Evolutionary conservation across 2,888 invertebrate species (phyloP).

Genomic region (Scrobipalpa atriplicella): DNA sequence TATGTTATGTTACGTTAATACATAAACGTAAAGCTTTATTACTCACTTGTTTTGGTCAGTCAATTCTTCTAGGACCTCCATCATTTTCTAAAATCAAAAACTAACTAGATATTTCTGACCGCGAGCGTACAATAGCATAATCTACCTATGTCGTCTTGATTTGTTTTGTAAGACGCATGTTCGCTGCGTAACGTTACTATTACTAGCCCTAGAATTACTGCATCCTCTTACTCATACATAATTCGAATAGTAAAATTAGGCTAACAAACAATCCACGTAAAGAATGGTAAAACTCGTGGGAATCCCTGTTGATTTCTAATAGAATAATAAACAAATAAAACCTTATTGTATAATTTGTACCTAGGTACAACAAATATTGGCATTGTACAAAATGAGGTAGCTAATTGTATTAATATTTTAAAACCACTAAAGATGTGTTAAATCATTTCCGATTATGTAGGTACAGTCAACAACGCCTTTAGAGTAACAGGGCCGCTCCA

Average conservation of each 20-base stretch:
- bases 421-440: background rate
- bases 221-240: conserved; percentile 35
- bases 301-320: background rate
- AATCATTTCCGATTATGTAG: background rate
- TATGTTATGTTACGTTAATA: too few species aligned
- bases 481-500: too few species aligned
- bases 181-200: conserved; percentile 1
- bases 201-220: conserved; percentile 37
- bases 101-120: background rate
- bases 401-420: conserved; percentile 8
- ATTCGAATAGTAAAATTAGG: conserved; percentile 12
- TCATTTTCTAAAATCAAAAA: too few species aligned
- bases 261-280: background rate
- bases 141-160: conserved; percentile 18
- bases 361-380: conserved; percentile 1
- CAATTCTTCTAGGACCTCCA: too few species aligned
- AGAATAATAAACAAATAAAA: background rate
- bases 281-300: background rate
- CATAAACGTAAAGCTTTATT: too few species aligned
- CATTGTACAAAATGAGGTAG: conserved; percentile 2
- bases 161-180: conserved; percentile 27
- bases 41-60: too few species aligned
- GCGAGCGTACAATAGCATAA: conserved; percentile 11
- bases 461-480: too few species aligned
- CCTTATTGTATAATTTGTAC: background rate